Base-by-base conservation (phyloP, 2,113 vertebrate species). In the Epinephelus lanceolatus region DNA sequence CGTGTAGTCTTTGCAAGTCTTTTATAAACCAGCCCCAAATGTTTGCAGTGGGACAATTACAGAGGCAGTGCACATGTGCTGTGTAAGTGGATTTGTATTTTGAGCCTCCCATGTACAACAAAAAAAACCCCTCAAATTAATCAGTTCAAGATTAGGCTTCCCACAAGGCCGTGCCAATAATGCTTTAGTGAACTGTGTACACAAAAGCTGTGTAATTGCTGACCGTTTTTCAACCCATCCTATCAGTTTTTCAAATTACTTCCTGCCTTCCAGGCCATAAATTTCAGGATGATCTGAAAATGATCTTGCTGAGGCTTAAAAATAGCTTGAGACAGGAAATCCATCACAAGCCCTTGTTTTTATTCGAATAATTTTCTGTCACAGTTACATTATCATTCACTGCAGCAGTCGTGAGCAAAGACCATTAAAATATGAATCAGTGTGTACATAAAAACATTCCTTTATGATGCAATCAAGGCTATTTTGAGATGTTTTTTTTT, bases 321-420 rank as follows among this genome's bases (percentile, higher is more conserved):
- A 86, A 30, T 53, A 30, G 42, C 33, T 71, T 3, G 62, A 73
- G 45, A 60, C 40, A 33, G 17, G 25, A 86, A 79, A 81, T 56
- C 56, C 62, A 70, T 78, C 53, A 66, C 11, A 47, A 21, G n/a
- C 23, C 21, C 17, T 56, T 40, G 15, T 77, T 67, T 67, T 57
- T 17, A 37, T 52, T 23, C 12, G 42, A 30, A 2, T 45, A 37
- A 19, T 55, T 55, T 65, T 27, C 76, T 53, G 51, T 45, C 53
- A 49, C 23, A 14, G 51, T 57, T 14, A 23, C 40, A 45, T 70
- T 51, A 70, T 63, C 69, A 21, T 30, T 63, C 42, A 53, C n/a
- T 18, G 27, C 68, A 59, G 62, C 18, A 15, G 19, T 57, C 49
- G 15, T 21, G 59, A 61, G 18, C 9, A 75, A 69, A 66, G 5